Base-by-base conservation (phyloP, 2,888 invertebrate species). In the Shargacucullia verbasci region DNA sequence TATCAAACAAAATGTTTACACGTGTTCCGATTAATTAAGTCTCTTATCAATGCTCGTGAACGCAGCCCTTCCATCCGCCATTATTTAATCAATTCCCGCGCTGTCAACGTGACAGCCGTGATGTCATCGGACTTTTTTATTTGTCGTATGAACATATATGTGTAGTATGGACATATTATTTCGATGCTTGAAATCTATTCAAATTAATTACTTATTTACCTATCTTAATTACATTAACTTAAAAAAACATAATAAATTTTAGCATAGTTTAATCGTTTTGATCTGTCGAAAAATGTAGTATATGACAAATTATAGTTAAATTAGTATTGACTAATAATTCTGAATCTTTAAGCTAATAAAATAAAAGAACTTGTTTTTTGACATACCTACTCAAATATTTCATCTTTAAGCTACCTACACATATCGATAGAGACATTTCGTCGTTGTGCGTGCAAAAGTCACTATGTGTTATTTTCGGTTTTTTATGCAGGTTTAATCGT, bases 1-100 rank as follows among this genome's bases (percentile, higher is more conserved):
- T 89, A 91, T 90, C 89, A 87, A 86, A 87, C 85, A 86, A 86
- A 76, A 86, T 89, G 90, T 86, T 87, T 86, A 89, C 92, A 92
- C 89, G 91, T 92, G 92, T 88, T 85, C 70, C 78, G 81, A 88
- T 91, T 88, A 90, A 90, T 90, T 88, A 79, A 82, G 77, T 82
- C 83, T 76, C 83, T 89, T 91, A 91, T 90, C 89, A 87, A 79
- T 72, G 77, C 76, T 80, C 82, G 80, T 83, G 80, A 80, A 82
- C 79, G 83, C 79, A 81, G 76, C 76, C 80, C 76, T 80, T 80
- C 82, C 80, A 57, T 73, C 73, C 74, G 70, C 77, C 72, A 76
- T 70, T 70, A 71, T 85, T 85, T 82, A 80, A 85, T 87, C 78
- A 85, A 79, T 82, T 87, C 86, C 82, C 84, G 86, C 84, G 82